Evolutionary conservation across 1,140 invertebrate genomes (phyloP).

Genomic region (Trichonephila clavata): DNA sequence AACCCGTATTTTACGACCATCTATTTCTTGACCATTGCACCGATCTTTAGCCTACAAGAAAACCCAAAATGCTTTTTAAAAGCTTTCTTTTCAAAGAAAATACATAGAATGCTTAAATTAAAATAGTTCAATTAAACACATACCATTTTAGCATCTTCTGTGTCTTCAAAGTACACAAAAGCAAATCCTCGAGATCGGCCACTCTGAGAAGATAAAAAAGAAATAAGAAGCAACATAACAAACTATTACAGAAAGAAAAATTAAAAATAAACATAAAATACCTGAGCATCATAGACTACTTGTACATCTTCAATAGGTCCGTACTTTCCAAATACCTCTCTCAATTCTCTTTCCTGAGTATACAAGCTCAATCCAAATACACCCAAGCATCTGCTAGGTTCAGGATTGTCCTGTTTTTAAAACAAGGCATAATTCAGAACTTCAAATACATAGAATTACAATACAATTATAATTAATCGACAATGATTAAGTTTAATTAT

Average conservation of each 20-base stretch:
- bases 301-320: constrained; percentile 96
- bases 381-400: constrained; percentile 91
- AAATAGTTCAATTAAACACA: background rate
- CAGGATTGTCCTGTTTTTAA: constrained; percentile 73
- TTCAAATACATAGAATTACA: background rate
- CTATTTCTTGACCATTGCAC: constrained; percentile 95
- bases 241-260: background rate
- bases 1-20: constrained; percentile 94
- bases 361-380: constrained; percentile 96
- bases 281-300: constrained; percentile 97
- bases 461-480: too few species aligned
- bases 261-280: constrained; percentile 80
- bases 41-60: constrained; percentile 90
- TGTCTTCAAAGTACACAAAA: constrained; percentile 96
- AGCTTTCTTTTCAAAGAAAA: background rate
- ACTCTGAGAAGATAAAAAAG: constrained; percentile 86
- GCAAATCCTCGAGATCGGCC: constrained; percentile 95
- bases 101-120: background rate
- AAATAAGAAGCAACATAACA: background rate
- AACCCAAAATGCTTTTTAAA: background rate
- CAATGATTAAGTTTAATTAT: background rate
- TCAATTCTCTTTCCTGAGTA: constrained; percentile 95
- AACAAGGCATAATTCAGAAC: background rate
- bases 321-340: constrained; percentile 95
- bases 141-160: constrained; percentile 92